Base-by-base conservation (phyloP, 2,888 invertebrate species). In the Theodoxus fluviatilis region DNA sequence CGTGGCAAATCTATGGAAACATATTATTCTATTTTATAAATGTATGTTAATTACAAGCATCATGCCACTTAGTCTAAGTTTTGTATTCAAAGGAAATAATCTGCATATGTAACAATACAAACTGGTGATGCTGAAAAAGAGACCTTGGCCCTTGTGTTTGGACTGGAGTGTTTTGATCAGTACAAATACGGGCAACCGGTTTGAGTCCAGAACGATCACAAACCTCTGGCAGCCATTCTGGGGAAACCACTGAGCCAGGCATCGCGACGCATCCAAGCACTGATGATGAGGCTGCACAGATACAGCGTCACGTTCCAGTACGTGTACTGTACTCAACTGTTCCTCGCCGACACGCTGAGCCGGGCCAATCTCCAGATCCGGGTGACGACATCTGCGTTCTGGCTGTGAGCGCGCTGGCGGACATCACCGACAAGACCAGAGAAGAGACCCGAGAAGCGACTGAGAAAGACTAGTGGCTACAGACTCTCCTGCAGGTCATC, bases 161-260 rank as follows among this genome's bases (percentile, higher is more conserved):
- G 75, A 9, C 71, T 74, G 1, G 76, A 77, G 38, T 67, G 74
- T 15, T 77, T 78, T 59, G 70, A 77, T 67, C 76, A 76, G 57
- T 78, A 76, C 43, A 75, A 75, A 9, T 78, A 74, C 65, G 75
- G 76, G 25, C 40, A 72, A 12, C 67, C 63, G 22, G 70, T 75
- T 1, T 28, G n/a, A 0, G 40, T 68, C 1, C 40, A 57, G 3
- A 68, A 57, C 31, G 65, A 69, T 25, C 69, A 65, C 65, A 65
- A 65, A 15, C 64, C 69, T 1, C 6, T 69, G 25, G 65, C 43
- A 18, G 40, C 55, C 9, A 69, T 65, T n/a, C 9, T 68, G 9
- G 59, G 47, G 33, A 68, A 61, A 43, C 59, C 68, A 1, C 25
- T 59, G 6, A 59, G 68, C 33, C 59, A 61, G 15, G 68, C 68